A percentile compares a stretch with the other conserved stretches of the same genome.
phyloP scores from a whole-genome alignment of 2,888 invertebrate species.

The Dasypolia templi region DNA sequence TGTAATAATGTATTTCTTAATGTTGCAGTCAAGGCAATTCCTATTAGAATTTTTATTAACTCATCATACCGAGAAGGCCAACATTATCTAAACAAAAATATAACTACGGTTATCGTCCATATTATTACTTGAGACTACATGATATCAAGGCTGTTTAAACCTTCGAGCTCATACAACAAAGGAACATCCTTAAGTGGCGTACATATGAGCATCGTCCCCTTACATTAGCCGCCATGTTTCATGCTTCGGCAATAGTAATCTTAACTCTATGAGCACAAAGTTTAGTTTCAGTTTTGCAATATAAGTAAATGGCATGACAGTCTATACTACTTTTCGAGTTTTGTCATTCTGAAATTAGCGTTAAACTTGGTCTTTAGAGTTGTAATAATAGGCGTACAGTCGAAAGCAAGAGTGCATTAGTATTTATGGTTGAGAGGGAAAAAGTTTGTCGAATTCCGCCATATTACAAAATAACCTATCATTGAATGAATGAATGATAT shows the following conservation, averaged over 20 bases:
- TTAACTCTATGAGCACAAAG: background rate
- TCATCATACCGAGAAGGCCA: constrained; percentile 8
- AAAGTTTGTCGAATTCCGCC: no score
- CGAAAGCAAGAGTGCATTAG: background rate
- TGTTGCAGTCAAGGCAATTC: no score
- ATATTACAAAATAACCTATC: background rate
- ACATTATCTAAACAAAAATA: background rate
- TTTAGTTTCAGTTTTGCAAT: constrained; percentile 8
- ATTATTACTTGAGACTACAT: constrained; percentile 23
- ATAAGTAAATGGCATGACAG: background rate
- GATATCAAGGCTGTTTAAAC: constrained; percentile 12
- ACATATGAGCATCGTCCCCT: constrained; percentile 11
- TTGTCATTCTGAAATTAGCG: constrained; percentile 23
- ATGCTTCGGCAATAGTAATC: background rate
- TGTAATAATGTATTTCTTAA: background rate
- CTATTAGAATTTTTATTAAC: background rate
- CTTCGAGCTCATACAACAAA: constrained; percentile 25
- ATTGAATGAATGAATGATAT: background rate
- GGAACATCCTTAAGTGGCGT: constrained; percentile 23
- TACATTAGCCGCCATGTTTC: background rate
- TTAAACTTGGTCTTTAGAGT: constrained; percentile 19
- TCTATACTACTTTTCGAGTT: constrained; percentile 6
- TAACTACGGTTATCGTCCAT: background rate
- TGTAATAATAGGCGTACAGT: constrained; percentile 7
- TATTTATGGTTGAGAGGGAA: background rate